Base-by-base conservation (phyloP, 53 echinoderm and acorn worm genomes). In the Pentamera pediparva region DNA sequence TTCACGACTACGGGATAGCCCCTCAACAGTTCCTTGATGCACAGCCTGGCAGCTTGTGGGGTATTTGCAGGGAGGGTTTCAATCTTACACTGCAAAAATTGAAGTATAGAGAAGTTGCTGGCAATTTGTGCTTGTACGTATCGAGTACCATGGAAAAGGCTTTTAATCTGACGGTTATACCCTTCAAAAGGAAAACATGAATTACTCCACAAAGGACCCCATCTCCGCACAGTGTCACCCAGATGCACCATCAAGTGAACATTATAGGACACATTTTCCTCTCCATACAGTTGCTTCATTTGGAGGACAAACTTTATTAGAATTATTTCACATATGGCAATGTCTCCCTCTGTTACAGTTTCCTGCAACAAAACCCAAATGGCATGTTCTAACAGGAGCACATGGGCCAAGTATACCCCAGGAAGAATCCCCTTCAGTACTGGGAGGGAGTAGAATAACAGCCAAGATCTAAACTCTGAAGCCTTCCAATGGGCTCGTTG, bases 401-500 rank as follows among this genome's bases (percentile, higher is more conserved):
- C 52, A 36, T 82, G 82, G 50, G 56, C 35, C n/a, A 75, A 52
- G 56, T 53, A 75, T 49, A 55, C 43, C 21, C 37, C 31, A 27
- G 64, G 82, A 24, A 82, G 59, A 20, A 82, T 47, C 26, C 82
- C 82, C 35, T 81, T 75, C 24, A 75, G 48, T 50, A 74, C 82
- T 51, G 62, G 37, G 32, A 81, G 64, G 54, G 47, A 61, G 54
- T 81, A 81, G 35, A 75, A 75, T 33, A 74, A 50, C 17, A 81
- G 50, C 82, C 82, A 81, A 4, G 75, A 63, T 55, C 82, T 82
- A 76, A 76, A 82, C 38, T 83, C 76, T 26, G 69, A 76, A 3
- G 57, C 83, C 50, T 83, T 83, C 76, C 76, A 83, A 45, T 76
- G 59, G 25, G 65, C 69, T 17, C 51, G 39, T 31, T 77, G 39